Evolutionary conservation across 2,113 vertebrate species (phyloP), one percentile per base, ranked within the genome.

Genomic region (Cyprinus carpio): DNA sequence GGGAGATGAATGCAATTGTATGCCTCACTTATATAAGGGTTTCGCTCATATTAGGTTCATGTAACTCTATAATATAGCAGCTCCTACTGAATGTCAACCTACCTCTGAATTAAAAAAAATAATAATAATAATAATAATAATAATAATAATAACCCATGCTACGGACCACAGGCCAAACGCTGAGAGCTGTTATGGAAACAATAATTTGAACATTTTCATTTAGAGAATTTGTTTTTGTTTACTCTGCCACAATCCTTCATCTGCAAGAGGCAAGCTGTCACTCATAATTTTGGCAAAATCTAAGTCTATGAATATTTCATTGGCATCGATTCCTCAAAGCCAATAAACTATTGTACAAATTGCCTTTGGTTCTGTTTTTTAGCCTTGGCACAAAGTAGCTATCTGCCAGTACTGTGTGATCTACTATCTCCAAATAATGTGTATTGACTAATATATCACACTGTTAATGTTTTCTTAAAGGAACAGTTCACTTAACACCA

Each of bases 281-380:
- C 93, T 95, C 94, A 95, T 96, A 95, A 96, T 97, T 96, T 96
- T 95, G 94, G 94, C 94, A 95, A 96, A 96, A 97, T 96, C 96
- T 96, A 96, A 95, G 94, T 92, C 94, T 94, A 96, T 97, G 95
- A 97, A 97, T 97, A 96, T 96, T 97, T 96, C 96, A 97, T 96
- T 95, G 95, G 95, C 91, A 93, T 93, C 93, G 94, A 95, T 95
- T 95, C 95, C 95, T 96, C 94, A 95, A 95, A 95, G 94, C 92
- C 92, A 95, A 96, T 97, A 96, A 96, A 94, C 90, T 93, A 94
- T 96, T 97, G 96, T 96, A 95, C 91, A 94, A 95, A 97, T 97
- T 96, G 95, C 95, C 94, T 93, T 90, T 91, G 90, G 91, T 92
- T 91, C 84, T 87, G 88, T 92, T 92, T 87, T 64, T 62, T 49